Percentiles rank a stretch among this genome's conserved stretches.
Conservation (phyloP, 2,113 vertebrate genomes). For the Aptenodytes patagonicus region DNA sequence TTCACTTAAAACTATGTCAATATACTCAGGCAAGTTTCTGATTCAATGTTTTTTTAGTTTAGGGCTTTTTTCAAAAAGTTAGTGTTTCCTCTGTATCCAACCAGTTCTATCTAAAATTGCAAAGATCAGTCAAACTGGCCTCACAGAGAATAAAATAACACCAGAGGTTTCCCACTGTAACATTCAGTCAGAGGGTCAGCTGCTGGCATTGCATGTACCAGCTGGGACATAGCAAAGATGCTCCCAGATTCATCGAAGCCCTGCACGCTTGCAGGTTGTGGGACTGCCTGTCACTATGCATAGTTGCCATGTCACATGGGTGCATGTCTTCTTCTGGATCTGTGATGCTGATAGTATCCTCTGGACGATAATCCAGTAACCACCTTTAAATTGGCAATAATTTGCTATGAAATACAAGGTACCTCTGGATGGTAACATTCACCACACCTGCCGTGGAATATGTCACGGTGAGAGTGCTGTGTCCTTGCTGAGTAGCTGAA, state of each 20-base stretch:
- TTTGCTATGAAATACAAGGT: neutral
- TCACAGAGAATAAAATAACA: neutral
- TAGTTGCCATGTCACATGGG: fast-evolving
- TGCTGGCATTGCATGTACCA: neutral
- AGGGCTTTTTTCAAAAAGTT: neutral
- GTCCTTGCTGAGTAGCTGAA: neutral
- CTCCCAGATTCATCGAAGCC: neutral
- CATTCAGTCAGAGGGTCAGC: neutral
- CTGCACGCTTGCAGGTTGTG: neutral
- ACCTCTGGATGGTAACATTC: neutral
- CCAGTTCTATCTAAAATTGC: neutral
- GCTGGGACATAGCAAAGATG: neutral
- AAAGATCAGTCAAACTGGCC: neutral
- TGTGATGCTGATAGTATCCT: neutral
- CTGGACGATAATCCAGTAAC: neutral
- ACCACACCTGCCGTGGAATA: too few relatives aligned
- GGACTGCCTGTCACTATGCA: too few relatives aligned
- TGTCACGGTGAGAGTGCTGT: fast-evolving
- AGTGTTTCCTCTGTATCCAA: neutral
- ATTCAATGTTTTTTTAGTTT: neutral
- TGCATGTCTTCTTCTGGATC: fast-evolving
- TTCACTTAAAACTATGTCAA: neutral
- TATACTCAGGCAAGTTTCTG: neutral
- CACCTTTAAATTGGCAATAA: neutral
- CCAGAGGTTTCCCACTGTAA: neutral